Conservation (phyloP, 2,888 invertebrate genomes). For the Melanostoma mellinum region DNA sequence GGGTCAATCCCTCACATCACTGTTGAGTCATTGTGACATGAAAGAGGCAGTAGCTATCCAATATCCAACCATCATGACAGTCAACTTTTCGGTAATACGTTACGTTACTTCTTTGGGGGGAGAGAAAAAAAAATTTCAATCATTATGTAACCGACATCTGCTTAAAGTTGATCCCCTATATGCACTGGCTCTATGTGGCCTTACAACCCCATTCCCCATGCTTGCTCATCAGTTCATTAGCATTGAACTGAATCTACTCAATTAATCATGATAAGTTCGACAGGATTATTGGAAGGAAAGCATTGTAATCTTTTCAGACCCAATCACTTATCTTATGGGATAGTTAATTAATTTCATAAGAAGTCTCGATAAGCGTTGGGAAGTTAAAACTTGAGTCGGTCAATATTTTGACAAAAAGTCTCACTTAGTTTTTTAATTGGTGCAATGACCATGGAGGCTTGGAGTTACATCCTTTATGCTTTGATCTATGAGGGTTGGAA, state of each 20-base stretch:
- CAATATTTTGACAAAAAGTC: too few species aligned
- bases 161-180: background rate
- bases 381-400: too few species aligned
- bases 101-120: constrained; percentile 24
- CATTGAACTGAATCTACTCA: constrained; percentile 31
- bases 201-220: background rate
- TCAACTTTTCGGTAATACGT: constrained; percentile 14
- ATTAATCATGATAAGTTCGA: constrained; percentile 54
- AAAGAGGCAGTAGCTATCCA: constrained; percentile 6
- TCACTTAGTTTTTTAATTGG: too few species aligned
- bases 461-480: too few species aligned
- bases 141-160: constrained; percentile 40
- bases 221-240: constrained; percentile 23
- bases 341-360: background rate
- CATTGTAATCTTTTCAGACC: background rate
- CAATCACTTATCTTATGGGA: background rate
- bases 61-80: constrained; percentile 42
- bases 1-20: constrained; percentile 22
- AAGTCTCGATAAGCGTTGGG: background rate
- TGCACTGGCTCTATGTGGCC: background rate
- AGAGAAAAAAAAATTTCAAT: constrained; percentile 4
- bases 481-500: too few species aligned
- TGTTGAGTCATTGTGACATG: constrained; percentile 35
- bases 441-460: too few species aligned
- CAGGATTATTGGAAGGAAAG: constrained; percentile 13